A percentile compares a stretch with the other conserved stretches of the same genome.
These are phyloP conservation scores for Meteorus colon DNA, from an alignment of 2,888 invertebrate genomes.

Conservation along the genomic window DNA sequence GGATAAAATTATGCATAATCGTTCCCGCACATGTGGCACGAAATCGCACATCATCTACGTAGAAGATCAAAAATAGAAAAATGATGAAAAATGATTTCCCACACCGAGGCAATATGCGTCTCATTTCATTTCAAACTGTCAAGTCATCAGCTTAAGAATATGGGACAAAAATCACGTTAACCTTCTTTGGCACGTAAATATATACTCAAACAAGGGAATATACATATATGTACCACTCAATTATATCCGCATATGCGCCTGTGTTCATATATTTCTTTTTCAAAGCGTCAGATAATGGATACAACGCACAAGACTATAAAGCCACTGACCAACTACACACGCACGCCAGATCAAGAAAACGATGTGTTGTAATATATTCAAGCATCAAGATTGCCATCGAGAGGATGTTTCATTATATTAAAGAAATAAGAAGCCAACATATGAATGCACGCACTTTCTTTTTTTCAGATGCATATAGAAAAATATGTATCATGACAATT, in stretches of 20 bases:
- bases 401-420: neutral
- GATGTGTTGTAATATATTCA: constrained; percentile 5
- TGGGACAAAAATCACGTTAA: neutral
- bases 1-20: neutral
- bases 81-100: neutral
- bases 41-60: neutral
- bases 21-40: neutral
- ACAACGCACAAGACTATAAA: neutral
- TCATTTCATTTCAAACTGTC: neutral
- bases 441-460: neutral
- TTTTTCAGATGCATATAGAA: neutral
- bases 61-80: neutral
- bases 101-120: neutral
- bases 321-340: neutral
- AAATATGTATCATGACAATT: too few species aligned
- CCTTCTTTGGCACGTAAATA: too few species aligned
- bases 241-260: neutral
- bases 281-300: neutral
- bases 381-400: neutral
- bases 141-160: neutral
- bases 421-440: neutral
- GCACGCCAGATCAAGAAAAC: neutral
- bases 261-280: neutral
- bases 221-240: neutral
- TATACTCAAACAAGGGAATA: neutral